These are phyloP conservation scores for Glyphotaelius pellucidus DNA, from an alignment of 2,888 invertebrate species.

Conservation along the genomic window DNA sequence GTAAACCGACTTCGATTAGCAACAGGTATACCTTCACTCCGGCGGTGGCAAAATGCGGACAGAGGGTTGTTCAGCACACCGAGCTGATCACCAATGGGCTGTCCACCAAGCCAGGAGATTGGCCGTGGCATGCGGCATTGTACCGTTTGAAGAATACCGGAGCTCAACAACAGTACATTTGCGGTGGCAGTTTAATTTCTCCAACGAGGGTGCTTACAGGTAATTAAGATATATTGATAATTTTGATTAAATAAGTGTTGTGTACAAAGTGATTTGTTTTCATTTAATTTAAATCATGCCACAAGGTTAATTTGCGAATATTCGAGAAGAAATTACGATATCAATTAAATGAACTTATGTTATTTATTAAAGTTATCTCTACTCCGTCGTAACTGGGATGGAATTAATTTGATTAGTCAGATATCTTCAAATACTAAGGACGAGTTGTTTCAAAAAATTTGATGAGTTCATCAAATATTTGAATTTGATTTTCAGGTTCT, in stretches of 20 bases:
- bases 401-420: not conserved
- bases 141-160: slow-evolving; percentile 68
- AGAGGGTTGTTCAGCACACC: slow-evolving; percentile 69
- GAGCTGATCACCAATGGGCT: slow-evolving; percentile 71
- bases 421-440: not conserved
- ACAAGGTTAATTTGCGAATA: too few relatives aligned
- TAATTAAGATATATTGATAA: slow-evolving; percentile 61
- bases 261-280: too few relatives aligned
- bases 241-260: not conserved
- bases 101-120: slow-evolving; percentile 71
- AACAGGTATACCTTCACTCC: not conserved
- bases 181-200: slow-evolving; percentile 72
- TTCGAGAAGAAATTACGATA: too few relatives aligned
- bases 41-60: slow-evolving; percentile 68
- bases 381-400: not conserved
- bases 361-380: too few relatives aligned
- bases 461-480: too few relatives aligned
- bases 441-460: too few relatives aligned
- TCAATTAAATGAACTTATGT: too few relatives aligned
- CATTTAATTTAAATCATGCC: too few relatives aligned
- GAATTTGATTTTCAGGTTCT: too few relatives aligned
- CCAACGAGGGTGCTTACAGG: slow-evolving; percentile 71
- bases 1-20: slow-evolving; percentile 4
- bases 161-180: slow-evolving; percentile 69
- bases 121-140: slow-evolving; percentile 74